Percentiles rank a stretch among this genome's conserved stretches.
phyloP scores from a whole-genome alignment of 2,113 vertebrate genomes.

The Nibea coibor region DNA sequence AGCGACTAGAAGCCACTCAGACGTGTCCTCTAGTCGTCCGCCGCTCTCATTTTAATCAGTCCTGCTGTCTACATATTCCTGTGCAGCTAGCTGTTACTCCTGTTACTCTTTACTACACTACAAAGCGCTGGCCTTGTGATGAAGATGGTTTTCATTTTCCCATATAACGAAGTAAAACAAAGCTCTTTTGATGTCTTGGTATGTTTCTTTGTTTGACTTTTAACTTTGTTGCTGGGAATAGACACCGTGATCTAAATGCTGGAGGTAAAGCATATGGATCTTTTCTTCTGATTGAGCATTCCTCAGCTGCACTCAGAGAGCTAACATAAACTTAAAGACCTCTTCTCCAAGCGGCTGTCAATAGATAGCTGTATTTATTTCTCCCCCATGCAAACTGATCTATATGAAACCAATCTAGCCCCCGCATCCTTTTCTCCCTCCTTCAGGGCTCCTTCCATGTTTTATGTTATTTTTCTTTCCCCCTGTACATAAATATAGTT shows the following conservation, averaged over 20 bases:
- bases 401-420: conserved; percentile 12
- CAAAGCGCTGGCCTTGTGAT: neutral
- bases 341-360: conserved; percentile 49
- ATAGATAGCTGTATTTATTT: conserved; percentile 51
- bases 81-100: neutral
- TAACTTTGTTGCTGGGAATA: neutral
- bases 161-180: neutral
- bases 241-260: conserved; percentile 11
- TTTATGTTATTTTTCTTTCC: neutral
- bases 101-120: neutral
- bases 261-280: conserved; percentile 42
- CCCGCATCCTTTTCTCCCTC: neutral
- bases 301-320: conserved; percentile 33
- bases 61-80: neutral
- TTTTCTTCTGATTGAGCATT: conserved; percentile 44
- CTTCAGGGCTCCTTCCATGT: neutral
- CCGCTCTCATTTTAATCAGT: conserved; percentile 17
- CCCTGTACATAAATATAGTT: neutral
- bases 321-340: conserved; percentile 62
- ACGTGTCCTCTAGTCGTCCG: neutral
- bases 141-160: fast-evolving
- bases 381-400: conserved; percentile 33
- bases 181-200: neutral
- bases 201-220: conserved; percentile 18
- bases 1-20: neutral